phyloP scores from a whole-genome alignment of 2,888 invertebrate species.

The Pandemis corylana region DNA sequence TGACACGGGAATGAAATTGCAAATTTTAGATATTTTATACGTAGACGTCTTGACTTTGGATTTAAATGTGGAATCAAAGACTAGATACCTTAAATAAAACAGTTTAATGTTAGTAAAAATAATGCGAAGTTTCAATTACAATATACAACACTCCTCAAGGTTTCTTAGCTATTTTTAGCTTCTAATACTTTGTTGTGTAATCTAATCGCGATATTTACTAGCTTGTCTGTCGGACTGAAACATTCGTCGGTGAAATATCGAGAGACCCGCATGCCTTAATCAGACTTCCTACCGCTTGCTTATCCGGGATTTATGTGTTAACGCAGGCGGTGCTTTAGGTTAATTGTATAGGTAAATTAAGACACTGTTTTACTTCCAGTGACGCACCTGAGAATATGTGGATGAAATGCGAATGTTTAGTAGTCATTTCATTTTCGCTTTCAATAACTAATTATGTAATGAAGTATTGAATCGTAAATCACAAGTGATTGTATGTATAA shows the following conservation, averaged over 20 bases:
- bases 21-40: too few species aligned
- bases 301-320: conserved; percentile 77
- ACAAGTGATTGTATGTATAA: too few species aligned
- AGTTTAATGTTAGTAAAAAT: neutral
- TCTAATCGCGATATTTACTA: conserved; percentile 32
- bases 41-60: too few species aligned
- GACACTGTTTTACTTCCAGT: too few species aligned
- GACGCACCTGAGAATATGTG: too few species aligned
- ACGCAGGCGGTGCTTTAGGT: conserved; percentile 49
- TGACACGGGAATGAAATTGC: too few species aligned
- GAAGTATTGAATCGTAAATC: too few species aligned
- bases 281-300: conserved; percentile 58
- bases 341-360: neutral
- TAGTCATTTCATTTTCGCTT: too few species aligned
- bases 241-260: conserved; percentile 48
- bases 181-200: conserved; percentile 16
- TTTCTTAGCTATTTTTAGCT: conserved; percentile 10
- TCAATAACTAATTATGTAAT: too few species aligned
- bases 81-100: neutral
- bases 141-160: neutral
- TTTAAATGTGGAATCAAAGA: too few species aligned
- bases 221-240: conserved; percentile 22
- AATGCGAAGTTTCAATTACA: neutral
- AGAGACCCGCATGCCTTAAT: conserved; percentile 71
- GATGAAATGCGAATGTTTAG: too few species aligned